phyloP scores from a whole-genome alignment of 64 coral and sea anemone genomes.

The Catalaphyllia jardinei region DNA sequence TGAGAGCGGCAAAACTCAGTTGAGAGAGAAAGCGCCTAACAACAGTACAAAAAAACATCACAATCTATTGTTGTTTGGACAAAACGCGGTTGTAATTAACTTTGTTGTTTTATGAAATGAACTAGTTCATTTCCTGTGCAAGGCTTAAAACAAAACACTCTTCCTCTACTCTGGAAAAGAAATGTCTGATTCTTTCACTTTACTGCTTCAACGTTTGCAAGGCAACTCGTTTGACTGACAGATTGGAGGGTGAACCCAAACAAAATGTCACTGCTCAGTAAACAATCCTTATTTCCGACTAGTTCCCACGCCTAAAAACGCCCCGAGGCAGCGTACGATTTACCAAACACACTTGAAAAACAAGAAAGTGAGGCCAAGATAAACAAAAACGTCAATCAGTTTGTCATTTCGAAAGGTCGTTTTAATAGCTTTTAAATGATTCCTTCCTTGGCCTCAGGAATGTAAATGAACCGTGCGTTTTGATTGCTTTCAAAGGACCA shows the following conservation, averaged over 20 bases:
- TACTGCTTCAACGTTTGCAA: background rate
- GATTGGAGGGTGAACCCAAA: background rate
- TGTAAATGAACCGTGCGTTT: conserved; percentile 38
- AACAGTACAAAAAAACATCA: conserved; percentile 15
- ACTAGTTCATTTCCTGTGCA: background rate
- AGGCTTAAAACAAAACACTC: background rate
- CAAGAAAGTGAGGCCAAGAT: background rate
- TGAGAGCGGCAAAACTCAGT: background rate
- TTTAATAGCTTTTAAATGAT: background rate
- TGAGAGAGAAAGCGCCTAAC: background rate
- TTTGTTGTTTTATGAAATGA: background rate
- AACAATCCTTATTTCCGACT: background rate
- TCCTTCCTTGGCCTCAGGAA: conserved; percentile 9
- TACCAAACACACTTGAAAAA: background rate
- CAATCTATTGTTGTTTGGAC: background rate
- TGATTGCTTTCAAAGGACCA: conserved; percentile 16
- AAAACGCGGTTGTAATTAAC: background rate
- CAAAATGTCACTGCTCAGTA: background rate
- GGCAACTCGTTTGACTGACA: background rate
- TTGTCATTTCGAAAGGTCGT: background rate
- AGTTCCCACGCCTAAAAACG: background rate
- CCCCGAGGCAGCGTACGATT: background rate
- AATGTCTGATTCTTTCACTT: background rate
- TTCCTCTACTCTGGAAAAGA: background rate
- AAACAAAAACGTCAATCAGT: conserved; percentile 1